phyloP scores from a whole-genome alignment of 2,113 vertebrate genomes.

The Globicephala melas region DNA sequence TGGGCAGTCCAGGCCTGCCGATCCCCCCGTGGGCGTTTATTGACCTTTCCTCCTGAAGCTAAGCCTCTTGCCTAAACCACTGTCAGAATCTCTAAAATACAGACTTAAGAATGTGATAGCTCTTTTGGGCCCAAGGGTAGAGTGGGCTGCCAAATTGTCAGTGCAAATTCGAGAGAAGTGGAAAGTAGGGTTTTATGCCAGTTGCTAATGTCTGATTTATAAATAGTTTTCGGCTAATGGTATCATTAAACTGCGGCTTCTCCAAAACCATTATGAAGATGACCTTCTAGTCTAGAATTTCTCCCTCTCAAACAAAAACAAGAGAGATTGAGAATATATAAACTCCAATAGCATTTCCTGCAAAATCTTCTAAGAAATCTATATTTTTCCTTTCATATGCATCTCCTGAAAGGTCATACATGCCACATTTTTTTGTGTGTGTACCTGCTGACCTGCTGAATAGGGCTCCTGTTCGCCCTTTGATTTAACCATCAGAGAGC shows the following conservation, averaged over 20 bases:
- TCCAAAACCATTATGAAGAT: conserved; percentile 54
- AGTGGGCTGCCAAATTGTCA: conserved; percentile 39
- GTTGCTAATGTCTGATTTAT: conserved; percentile 69
- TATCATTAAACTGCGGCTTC: conserved; percentile 64
- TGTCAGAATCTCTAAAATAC: conserved; percentile 46
- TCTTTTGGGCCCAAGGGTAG: neutral
- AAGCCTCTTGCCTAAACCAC: neutral
- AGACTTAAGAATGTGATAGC: neutral
- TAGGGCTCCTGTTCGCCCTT: neutral
- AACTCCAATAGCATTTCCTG: conserved; percentile 18
- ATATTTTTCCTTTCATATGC: neutral
- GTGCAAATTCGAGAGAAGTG: conserved; percentile 55
- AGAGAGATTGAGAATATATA: neutral
- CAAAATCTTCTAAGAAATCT: conserved; percentile 14
- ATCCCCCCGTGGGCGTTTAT: neutral
- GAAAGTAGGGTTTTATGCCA: conserved; percentile 64
- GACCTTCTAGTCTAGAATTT: conserved; percentile 61
- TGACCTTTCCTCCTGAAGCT: conserved; percentile 9
- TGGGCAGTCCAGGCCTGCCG: neutral
- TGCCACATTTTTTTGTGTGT: neutral
- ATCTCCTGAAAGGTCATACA: neutral
- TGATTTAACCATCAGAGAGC: neutral
- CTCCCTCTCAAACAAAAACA: conserved; percentile 32
- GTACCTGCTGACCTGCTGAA: neutral
- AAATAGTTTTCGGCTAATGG: conserved; percentile 68